Evolutionary conservation across 2,113 vertebrate species (phyloP).

Genomic region (Pseudorhombus dupliciocellatus): DNA sequence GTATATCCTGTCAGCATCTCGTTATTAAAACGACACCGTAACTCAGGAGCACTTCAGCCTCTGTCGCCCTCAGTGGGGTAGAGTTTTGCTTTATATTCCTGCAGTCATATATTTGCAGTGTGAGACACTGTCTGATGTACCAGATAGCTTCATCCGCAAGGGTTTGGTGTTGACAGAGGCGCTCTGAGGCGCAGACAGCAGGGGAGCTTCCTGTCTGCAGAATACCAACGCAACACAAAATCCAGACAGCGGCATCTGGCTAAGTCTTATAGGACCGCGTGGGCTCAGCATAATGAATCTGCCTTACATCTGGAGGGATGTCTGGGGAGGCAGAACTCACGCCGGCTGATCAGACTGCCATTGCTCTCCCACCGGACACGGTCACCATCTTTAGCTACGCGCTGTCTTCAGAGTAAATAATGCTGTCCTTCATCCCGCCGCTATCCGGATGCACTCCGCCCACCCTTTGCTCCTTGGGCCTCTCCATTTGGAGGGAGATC

Average conservation of each 20-base stretch:
- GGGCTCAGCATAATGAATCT: constrained; percentile 39
- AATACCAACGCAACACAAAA: constrained; percentile 31
- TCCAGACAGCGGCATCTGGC: constrained; percentile 56
- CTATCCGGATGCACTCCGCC: constrained; percentile 35
- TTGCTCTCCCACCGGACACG: background rate
- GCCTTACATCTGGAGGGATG: constrained; percentile 38
- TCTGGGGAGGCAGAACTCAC: constrained; percentile 9
- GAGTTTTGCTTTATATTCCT: background rate
- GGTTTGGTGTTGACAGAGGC: constrained; percentile 30
- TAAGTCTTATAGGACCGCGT: constrained; percentile 19
- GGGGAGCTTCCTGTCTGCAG: constrained; percentile 13
- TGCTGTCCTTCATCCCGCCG: constrained; percentile 58
- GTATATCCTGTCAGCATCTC: constrained; percentile 43
- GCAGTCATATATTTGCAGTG: constrained; percentile 15
- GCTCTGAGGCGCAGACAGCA: constrained; percentile 19
- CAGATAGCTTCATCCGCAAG: constrained; percentile 4
- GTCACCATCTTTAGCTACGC: constrained; percentile 37
- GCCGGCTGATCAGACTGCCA: constrained; percentile 2
- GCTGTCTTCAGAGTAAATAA: constrained; percentile 68
- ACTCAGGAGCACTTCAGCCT: constrained; percentile 32
- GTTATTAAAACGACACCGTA: constrained; percentile 33
- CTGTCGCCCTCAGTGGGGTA: constrained; percentile 2
- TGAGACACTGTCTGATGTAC: constrained; percentile 2
- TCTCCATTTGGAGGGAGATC: constrained; percentile 43
- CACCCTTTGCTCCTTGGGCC: constrained; percentile 47